phyloP scores from a whole-genome alignment of 2,888 invertebrate species.

The Keiferia lycopersicella region DNA sequence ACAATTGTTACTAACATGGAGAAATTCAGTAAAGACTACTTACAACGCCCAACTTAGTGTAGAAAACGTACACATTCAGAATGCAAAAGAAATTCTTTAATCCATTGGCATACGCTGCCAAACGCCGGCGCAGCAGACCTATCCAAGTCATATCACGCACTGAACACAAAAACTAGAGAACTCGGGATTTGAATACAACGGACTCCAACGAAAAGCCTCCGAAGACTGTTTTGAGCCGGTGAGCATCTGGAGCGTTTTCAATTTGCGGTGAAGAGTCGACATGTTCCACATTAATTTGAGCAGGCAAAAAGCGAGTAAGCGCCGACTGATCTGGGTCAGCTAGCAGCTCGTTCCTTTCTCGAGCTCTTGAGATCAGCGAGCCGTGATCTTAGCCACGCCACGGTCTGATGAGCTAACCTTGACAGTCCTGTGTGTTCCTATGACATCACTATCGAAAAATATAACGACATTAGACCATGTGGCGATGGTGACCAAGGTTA shows the following conservation, averaged over 20 bases:
- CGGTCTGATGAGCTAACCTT: constrained; percentile 76
- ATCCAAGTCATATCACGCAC: constrained; percentile 22
- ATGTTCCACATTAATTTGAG: constrained; percentile 51
- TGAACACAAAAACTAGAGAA: constrained; percentile 5
- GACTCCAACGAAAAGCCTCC: constrained; percentile 13
- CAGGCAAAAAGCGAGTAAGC: constrained; percentile 61
- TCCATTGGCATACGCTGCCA: constrained; percentile 10
- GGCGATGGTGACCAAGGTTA: constrained; percentile 59
- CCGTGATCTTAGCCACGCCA: constrained; percentile 65
- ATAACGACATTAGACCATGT: constrained; percentile 42
- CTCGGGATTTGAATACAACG: constrained; percentile 12
- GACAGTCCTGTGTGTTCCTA: constrained; percentile 68
- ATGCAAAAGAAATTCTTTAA: constrained; percentile 16
- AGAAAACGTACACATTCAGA: constrained; percentile 19
- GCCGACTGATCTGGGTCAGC: constrained; percentile 65
- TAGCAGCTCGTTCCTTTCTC: constrained; percentile 65
- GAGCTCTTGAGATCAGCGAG: constrained; percentile 61
- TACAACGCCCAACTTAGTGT: constrained; percentile 14
- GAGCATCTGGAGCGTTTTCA: constrained; percentile 52
- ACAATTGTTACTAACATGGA: constrained; percentile 10
- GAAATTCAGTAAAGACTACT: not conserved
- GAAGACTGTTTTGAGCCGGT: constrained; percentile 35
- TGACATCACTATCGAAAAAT: constrained; percentile 66
- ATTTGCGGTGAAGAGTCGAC: constrained; percentile 44
- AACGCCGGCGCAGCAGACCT: not conserved